A percentile compares a stretch with the other conserved stretches of the same genome.
These are phyloP conservation scores for Oreortyx pictus DNA, from an alignment of 2,797 vertebrate species.

Conservation along the genomic window DNA sequence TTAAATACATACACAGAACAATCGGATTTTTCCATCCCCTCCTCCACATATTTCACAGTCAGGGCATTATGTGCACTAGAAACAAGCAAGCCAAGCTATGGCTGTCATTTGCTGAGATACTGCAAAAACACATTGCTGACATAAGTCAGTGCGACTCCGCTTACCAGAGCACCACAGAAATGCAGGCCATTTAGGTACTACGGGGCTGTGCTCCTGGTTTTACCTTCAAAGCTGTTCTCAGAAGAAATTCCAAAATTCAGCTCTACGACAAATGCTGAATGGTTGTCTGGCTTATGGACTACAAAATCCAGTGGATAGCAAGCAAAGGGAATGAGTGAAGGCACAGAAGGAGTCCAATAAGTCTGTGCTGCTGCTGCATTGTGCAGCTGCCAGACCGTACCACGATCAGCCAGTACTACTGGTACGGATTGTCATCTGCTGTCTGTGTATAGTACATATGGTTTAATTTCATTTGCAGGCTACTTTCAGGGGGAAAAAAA, in stretches of 20 bases:
- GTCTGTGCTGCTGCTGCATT: not conserved
- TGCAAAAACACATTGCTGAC: conserved; percentile 61
- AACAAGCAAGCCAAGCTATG: conserved; percentile 10
- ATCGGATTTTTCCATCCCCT: conserved; percentile 44
- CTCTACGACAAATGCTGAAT: not conserved
- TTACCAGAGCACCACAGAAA: conserved; percentile 18
- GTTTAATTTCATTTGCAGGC: not conserved
- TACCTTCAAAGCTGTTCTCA: not conserved
- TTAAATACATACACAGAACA: conserved; percentile 28
- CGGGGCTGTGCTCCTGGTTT: fast-evolving
- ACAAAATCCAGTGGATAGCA: not conserved
- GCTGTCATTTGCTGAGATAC: conserved; percentile 54
- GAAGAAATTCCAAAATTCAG: not conserved
- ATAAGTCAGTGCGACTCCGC: conserved; percentile 13
- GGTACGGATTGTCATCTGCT: not conserved
- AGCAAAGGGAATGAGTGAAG: not conserved
- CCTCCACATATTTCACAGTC: not conserved
- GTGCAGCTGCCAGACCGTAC: not conserved
- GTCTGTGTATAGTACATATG: not conserved
- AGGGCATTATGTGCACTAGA: conserved; percentile 13
- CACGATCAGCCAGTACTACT: not conserved
- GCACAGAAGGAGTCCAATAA: not conserved
- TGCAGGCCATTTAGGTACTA: not conserved
- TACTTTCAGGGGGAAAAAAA: not conserved
- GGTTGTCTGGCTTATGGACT: not conserved